Evolutionary conservation across 2,113 vertebrate genomes (phyloP).

Genomic region (Sula dactylatra): DNA sequence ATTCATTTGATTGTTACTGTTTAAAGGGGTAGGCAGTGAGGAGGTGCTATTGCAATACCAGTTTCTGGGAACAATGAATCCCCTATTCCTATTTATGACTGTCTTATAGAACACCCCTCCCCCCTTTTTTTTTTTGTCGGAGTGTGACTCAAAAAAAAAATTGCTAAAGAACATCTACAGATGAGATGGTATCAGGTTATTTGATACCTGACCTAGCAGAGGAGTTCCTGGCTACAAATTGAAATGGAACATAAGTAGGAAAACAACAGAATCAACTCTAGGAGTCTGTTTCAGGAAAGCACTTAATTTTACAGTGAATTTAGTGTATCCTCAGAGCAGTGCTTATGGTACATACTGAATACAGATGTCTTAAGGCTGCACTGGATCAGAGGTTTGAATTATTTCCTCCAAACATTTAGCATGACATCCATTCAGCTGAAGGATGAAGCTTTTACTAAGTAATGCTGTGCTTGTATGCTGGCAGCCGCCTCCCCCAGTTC

Average conservation of each 20-base stretch:
- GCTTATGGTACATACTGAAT: fast-evolving
- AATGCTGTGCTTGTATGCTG: fast-evolving
- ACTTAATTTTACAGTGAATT: not conserved
- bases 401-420: not conserved
- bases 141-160: not conserved
- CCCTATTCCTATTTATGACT: not conserved
- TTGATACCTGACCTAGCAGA: not conserved
- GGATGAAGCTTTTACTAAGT: not conserved
- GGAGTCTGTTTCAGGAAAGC: not conserved
- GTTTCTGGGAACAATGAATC: not conserved
- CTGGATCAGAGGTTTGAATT: no score
- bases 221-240: not conserved
- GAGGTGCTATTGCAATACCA: not conserved
- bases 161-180: not conserved
- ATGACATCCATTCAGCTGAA: not conserved
- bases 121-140: no score
- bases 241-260: not conserved
- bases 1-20: no score
- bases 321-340: not conserved
- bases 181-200: not conserved
- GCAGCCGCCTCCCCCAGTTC: not conserved
- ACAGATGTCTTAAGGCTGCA: no score
- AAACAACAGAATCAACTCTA: not conserved
- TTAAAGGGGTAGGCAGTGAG: not conserved
- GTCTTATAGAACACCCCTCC: not conserved